Conservation (phyloP, 2,113 vertebrate species). For the Saccopteryx bilineata region DNA sequence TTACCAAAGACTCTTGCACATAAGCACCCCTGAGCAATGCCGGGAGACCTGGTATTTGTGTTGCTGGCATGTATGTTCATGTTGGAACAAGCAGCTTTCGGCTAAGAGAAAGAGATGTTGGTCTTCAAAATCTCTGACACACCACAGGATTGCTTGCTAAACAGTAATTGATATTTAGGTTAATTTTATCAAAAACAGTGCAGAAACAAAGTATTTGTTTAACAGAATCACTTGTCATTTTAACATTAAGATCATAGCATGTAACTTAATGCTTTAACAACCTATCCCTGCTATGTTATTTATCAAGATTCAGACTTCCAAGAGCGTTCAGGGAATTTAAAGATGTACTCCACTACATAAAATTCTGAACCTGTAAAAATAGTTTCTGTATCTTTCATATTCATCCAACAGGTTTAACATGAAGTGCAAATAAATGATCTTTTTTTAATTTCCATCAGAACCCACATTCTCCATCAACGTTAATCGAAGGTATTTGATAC, state of each 20-base stretch:
- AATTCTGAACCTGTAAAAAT: not conserved
- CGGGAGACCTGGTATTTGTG: not conserved
- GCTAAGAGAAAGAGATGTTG: not conserved
- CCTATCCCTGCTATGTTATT: not conserved
- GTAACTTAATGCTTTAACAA: not conserved
- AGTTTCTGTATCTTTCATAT: conserved; percentile 15
- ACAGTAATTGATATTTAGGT: conserved; percentile 5
- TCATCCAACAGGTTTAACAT: conserved; percentile 4
- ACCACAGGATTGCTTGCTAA: not conserved
- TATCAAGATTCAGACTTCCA: conserved; percentile 38
- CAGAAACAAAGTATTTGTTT: conserved; percentile 42
- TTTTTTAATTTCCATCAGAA: conserved; percentile 12
- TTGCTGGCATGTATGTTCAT: not conserved
- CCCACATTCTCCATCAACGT: not conserved
- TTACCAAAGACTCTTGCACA: not conserved
- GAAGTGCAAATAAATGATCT: not conserved
- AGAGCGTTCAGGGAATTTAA: conserved; percentile 24
- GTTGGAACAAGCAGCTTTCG: not conserved
- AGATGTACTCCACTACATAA: conserved; percentile 1
- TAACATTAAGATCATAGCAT: not conserved
- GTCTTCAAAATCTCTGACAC: not conserved
- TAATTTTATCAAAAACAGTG: not conserved
- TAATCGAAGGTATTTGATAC: not conserved
- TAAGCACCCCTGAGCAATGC: not conserved
- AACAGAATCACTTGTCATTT: conserved; percentile 46